Conservation (phyloP, 2,797 vertebrate genomes). For the Propithecus perrieri region DNA sequence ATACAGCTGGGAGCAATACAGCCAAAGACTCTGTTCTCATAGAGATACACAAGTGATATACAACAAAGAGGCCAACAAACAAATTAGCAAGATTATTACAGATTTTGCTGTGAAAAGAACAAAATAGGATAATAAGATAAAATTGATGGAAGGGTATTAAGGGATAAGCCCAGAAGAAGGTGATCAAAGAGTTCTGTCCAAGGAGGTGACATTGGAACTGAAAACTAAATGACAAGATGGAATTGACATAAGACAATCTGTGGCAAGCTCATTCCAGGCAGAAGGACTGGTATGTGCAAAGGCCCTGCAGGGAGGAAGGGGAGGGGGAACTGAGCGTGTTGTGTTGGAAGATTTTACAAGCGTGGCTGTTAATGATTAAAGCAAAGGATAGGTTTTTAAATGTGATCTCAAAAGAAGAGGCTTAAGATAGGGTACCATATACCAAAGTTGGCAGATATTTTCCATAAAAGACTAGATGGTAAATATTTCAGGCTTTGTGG, state of each 20-base stretch:
- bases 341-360: not conserved
- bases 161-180: not conserved
- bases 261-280: not conserved
- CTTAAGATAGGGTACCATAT: not conserved
- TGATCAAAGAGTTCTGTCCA: not conserved
- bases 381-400: not conserved
- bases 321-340: not conserved
- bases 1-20: not conserved
- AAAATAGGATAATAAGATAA: not conserved
- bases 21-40: not conserved
- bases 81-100: slow-evolving; percentile 10
- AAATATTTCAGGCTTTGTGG: not conserved
- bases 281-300: not conserved
- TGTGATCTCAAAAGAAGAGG: not conserved
- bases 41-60: not conserved
- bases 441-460: not conserved
- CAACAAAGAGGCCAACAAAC: not conserved
- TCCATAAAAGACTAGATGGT: not conserved
- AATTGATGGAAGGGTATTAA: not conserved
- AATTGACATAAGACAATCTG: not conserved
- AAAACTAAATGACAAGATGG: not conserved
- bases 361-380: not conserved
- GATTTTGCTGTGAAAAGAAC: not conserved
- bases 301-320: not conserved
- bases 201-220: not conserved